Base-by-base conservation (phyloP, 1,140 invertebrate genomes). In the Pogonomyrmex californicus region DNA sequence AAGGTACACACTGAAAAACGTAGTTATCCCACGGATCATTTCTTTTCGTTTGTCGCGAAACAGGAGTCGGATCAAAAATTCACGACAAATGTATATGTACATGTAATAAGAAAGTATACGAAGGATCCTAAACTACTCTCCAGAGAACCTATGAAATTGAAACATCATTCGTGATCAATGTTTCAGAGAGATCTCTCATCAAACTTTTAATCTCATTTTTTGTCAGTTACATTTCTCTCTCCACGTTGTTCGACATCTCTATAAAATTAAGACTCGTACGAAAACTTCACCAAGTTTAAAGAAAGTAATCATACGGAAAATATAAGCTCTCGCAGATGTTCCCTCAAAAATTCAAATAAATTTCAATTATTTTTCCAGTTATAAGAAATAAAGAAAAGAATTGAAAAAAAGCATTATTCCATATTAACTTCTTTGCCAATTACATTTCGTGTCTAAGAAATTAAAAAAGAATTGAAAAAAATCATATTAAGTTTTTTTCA, bases 131-230 rank as follows among this genome's bases (percentile, higher is more conserved):
- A 4, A 7, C 14, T 6, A 17, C 4, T 30, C 66, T 4, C 6
- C 17, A 3, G 49, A 10, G 17, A 36, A 0, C 2, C 17, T 33
- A 9, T 10, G 6, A 71, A 73, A 60, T 71, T 71, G 66, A 82
- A 82, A 71, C 36, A n/a, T 71, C n/a, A 33, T 47, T 33, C 14
- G 38, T 14, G 65, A 82, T 58, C 41, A 73, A 73, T 60, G 33
- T 82, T 82, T 58, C 30, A 82, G 1, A 41, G 17, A 58, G 23
- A 23, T 23, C 23, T 44, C 38, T 33, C 47, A 14, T 44, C 23
- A 9, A n/a, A 70, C 10, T 71, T 47, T 71, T 58, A 7, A 14
- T 56, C 58, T 5, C 1, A 3, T 77, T 4, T 77, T 62, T 47
- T 12, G 6, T 36, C 7, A 49, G 12, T 49, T 1, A 6, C 1